Evolutionary conservation across 2,113 vertebrate species (phyloP), one percentile per base, ranked within the genome.

Genomic region (Anguilla japonica): DNA sequence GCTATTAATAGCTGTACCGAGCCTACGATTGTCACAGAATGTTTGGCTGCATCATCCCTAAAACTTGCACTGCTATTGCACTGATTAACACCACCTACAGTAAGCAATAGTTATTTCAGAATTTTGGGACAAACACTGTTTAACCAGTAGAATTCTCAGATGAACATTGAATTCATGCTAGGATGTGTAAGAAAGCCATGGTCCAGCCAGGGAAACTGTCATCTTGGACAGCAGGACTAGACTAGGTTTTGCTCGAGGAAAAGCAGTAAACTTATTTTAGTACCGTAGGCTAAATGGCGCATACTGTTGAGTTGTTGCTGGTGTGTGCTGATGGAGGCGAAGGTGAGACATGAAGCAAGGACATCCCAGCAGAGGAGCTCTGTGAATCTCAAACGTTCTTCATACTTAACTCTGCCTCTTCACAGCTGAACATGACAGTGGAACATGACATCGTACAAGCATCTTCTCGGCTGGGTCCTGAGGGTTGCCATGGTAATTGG

Each of bases 401-500:
- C 7, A 53, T 53, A 14, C 50, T 53, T 53, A 53, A 53, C 50
- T 14, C 60, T 67, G 60, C 60, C 71, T 29, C 71, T 29, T 75
- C 26, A 34, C n/a, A 29, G 71, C 22, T 9, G 71, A 75, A n/a
- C 71, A 34, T 34, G 71, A 75, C 26, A 26, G n/a, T 14, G 79
- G 75, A 85, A 86, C 87, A 88, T 90, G 78, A 91, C 82, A 39
- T 91, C 89, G 91, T 89, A 91, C 88, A 81, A 82, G 84, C 89
- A 81, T 90, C 88, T 88, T 81, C 1, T 84, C 78, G 85, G 88
- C 87, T 83, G 87, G 93, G 88, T 91, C 92, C 89, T 87, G 78
- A 67, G 56, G 87, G n/a, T 92, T 86, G 92, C 89, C 91, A 86
- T 87, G 88, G 88, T 88, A 85, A 93, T 88, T 57, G 41, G 71